These are phyloP conservation scores for Cygnus buccinator DNA, from an alignment of 2,113 vertebrate species.

Conservation along the genomic window DNA sequence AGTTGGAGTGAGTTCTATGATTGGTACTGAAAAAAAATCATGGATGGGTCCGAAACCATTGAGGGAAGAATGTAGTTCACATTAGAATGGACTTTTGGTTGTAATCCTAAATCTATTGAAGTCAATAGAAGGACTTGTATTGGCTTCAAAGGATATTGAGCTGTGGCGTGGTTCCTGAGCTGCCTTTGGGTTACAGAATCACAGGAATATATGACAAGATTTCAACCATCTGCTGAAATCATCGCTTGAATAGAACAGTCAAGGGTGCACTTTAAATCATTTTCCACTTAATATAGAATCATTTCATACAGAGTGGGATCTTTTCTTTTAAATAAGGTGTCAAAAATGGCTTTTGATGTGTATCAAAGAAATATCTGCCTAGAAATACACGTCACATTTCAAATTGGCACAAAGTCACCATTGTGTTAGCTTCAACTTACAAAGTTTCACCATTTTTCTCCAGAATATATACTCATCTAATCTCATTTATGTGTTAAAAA, in stretches of 20 bases:
- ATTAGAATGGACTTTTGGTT: neutral
- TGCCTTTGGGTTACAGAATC: neutral
- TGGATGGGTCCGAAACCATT: neutral
- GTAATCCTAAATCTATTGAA: neutral
- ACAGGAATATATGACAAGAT: neutral
- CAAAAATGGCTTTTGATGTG: neutral
- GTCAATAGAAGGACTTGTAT: neutral
- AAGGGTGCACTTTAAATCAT: neutral
- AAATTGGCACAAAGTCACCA: neutral
- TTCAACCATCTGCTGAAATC: conserved; percentile 31
- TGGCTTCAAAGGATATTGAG: neutral
- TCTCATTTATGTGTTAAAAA: neutral
- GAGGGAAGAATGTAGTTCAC: neutral
- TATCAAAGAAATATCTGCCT: neutral
- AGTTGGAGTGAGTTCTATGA: neutral
- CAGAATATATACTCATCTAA: neutral
- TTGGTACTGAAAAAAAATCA: neutral
- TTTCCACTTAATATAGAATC: neutral
- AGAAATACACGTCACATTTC: neutral
- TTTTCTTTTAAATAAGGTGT: conserved; percentile 31
- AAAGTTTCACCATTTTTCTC: neutral
- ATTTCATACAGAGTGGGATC: neutral
- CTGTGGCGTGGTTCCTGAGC: neutral
- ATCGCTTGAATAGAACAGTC: neutral
- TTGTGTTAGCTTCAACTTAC: neutral